Evolutionary conservation across 2,888 invertebrate species (phyloP).

Genomic region (Xestia c-nigrum): DNA sequence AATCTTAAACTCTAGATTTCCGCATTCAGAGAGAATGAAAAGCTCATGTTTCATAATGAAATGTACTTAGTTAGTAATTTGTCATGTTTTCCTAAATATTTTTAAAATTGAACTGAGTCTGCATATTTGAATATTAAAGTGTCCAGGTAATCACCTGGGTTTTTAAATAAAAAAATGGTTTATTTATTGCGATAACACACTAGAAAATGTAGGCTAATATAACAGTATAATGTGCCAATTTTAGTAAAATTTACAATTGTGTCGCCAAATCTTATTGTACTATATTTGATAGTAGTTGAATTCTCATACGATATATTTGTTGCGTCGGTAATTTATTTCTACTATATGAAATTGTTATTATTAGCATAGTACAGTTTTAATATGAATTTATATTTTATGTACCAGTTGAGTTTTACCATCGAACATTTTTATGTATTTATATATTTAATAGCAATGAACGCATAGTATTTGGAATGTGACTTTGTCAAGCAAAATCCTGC

Average conservation of each 20-base stretch:
- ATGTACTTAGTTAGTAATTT: conserved; percentile 80
- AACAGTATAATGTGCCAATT: conserved; percentile 82
- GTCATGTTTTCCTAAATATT: conserved; percentile 66
- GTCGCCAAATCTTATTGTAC: conserved; percentile 73
- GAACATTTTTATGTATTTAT: conserved; percentile 72
- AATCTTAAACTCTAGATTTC: conserved; percentile 65
- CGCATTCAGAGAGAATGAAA: conserved; percentile 73
- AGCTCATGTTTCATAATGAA: conserved; percentile 81
- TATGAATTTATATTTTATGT: conserved; percentile 81
- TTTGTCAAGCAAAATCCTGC: conserved; percentile 89
- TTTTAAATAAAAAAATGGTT: conserved; percentile 63
- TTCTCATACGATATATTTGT: conserved; percentile 73
- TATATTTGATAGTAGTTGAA: conserved; percentile 71
- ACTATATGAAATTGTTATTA: conserved; percentile 76
- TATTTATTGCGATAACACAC: conserved; percentile 66
- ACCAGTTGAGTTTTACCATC: conserved; percentile 81
- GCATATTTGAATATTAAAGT: conserved; percentile 63
- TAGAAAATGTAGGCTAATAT: conserved; percentile 76
- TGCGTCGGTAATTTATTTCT: conserved; percentile 78
- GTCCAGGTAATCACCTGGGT: conserved; percentile 62
- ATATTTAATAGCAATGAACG: conserved; percentile 72
- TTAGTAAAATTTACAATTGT: conserved; percentile 77
- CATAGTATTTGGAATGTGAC: conserved; percentile 83
- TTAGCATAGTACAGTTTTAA: conserved; percentile 72
- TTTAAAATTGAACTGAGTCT: conserved; percentile 72